Evolutionary conservation across 1,140 invertebrate genomes (phyloP), one percentile per base, ranked within the genome.

Genomic region (Aradophagus sp.): DNA sequence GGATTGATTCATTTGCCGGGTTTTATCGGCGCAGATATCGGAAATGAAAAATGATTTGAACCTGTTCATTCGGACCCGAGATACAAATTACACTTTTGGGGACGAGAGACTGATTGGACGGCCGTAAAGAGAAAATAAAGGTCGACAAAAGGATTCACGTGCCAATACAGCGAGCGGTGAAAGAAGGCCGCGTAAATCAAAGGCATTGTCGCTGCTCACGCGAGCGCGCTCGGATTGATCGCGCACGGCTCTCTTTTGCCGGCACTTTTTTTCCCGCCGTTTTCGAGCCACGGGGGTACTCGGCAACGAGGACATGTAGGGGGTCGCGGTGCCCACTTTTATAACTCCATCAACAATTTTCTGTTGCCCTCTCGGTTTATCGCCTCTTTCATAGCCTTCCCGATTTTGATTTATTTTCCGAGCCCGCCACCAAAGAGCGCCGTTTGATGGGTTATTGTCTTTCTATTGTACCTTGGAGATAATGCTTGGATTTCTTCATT

Each of bases 301-400:
- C 42, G 23, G 16, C 52, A 42, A 69, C 53, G 20, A 41, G 48
- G 72, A 68, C 65, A 67, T 32, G 71, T 39, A 59, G 56, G 66
- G 70, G 67, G 72, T 61, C 39, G 31, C 67, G 42, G 20, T 73
- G 65, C 74, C 77, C 76, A 80, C 77, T 80, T 80, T 80, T 80
- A 80, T 80, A 79, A 80, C 79, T 80, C 73, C 59, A 80, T 80
- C 76, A 76, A 74, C 71, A 61, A 79, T 80, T 80, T 80, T 79
- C 45, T 67, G 75, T 78, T 74, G 72, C 77, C 74, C 77, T 76
- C 75, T 75, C 44, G 41, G 68, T 75, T 79, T 73, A 67, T 76
- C 72, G 74, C n/a, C 38, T 75, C 70, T 45, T 72, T 56, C 44
- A 27, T 38, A 63, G 55, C 50, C 73, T 68, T 44, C 16, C 44